These are phyloP conservation scores for Psettodes erumei DNA, from an alignment of 2,113 vertebrate species.

Conservation along the genomic window DNA sequence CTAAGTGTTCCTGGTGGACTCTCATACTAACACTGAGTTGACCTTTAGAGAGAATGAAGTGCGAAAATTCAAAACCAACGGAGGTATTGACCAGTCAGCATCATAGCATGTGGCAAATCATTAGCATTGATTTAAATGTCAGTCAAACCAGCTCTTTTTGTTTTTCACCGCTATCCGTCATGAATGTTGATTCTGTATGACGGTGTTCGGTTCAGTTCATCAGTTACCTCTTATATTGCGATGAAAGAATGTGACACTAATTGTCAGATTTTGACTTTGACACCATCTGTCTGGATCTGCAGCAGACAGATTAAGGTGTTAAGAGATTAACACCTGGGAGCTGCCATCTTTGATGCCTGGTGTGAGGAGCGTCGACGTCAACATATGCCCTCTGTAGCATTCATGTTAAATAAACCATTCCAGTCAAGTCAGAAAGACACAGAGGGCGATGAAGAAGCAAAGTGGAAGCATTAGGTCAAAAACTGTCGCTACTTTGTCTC, in stretches of 20 bases:
- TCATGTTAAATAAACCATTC: not conserved
- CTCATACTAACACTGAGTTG: conserved; percentile 27
- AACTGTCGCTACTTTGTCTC: too few relatives aligned
- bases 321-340: conserved; percentile 42
- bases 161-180: not conserved
- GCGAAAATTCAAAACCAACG: conserved; percentile 37
- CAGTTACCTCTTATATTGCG: not conserved
- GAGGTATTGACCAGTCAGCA: conserved; percentile 38
- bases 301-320: conserved; percentile 34
- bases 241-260: not conserved
- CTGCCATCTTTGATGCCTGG: conserved; percentile 2
- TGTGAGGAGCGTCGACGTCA: conserved; percentile 1
- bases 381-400: not conserved
- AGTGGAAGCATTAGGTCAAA: not conserved
- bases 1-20: conserved; percentile 21
- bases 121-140: conserved; percentile 26
- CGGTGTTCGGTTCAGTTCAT: not conserved
- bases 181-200: not conserved
- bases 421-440: not conserved
- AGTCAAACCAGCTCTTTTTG: not conserved
- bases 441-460: not conserved
- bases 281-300: conserved; percentile 22
- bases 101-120: not conserved
- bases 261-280: not conserved
- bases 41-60: conserved; percentile 49